Conservation (phyloP, 2,113 vertebrate species). For the Aramus guarauna region DNA sequence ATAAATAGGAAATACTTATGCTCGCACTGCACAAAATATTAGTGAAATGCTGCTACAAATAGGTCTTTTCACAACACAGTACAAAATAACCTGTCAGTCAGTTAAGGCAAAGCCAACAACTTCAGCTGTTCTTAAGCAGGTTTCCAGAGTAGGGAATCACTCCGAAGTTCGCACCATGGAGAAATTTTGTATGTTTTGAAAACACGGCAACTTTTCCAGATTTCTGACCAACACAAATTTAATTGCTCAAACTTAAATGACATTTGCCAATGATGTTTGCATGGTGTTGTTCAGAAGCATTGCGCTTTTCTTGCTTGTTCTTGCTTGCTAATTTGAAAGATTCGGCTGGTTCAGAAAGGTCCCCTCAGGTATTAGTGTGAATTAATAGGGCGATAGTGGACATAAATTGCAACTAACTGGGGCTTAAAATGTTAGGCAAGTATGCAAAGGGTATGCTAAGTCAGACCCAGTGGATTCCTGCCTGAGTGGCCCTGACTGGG, state of each 20-base stretch:
- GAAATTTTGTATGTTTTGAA: neutral
- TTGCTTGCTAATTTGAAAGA: neutral
- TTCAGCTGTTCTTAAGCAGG: neutral
- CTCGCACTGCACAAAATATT: neutral
- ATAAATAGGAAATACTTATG: neutral
- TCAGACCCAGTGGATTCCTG: neutral
- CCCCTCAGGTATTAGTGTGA: neutral
- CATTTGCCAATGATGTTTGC: neutral
- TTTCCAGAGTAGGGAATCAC: neutral
- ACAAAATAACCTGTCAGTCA: neutral
- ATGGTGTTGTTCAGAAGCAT: neutral
- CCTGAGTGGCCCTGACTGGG: neutral
- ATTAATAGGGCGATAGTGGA: neutral
- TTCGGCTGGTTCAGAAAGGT: neutral
- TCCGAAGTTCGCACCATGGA: neutral
- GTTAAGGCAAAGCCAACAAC: neutral
- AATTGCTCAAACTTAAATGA: neutral
- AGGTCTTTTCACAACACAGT: neutral
- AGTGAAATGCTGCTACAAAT: neutral
- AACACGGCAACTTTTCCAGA: neutral
- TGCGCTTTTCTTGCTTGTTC: neutral
- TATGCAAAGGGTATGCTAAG: neutral
- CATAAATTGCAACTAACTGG: constrained; percentile 26
- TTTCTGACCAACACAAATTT: neutral
- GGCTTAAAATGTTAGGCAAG: constrained; percentile 37